phyloP scores from a whole-genome alignment of 2,888 invertebrate genomes.

The Patella depressa region DNA sequence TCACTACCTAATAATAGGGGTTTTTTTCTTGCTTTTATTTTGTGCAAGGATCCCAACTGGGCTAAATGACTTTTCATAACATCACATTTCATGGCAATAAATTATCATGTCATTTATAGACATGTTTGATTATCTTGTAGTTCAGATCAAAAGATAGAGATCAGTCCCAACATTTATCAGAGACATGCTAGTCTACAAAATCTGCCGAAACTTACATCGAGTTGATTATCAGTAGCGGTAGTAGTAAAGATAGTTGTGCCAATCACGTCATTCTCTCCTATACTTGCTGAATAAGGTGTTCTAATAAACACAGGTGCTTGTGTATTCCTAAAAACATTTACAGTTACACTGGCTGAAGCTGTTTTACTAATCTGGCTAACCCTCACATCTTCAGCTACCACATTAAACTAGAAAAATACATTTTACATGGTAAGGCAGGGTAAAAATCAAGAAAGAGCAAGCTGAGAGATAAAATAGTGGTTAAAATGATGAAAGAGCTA shows the following conservation, averaged over 20 bases:
- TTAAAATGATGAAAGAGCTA: too few relatives aligned
- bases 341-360: constrained; percentile 47
- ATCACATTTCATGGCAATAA: too few relatives aligned
- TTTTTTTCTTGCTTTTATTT: too few relatives aligned
- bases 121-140: too few relatives aligned
- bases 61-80: too few relatives aligned
- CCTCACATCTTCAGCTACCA: constrained; percentile 50
- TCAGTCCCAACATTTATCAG: too few relatives aligned
- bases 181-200: not conserved
- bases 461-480: too few relatives aligned
- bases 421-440: not conserved
- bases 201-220: constrained; percentile 41
- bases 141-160: too few relatives aligned
- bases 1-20: too few relatives aligned
- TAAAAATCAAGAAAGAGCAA: too few relatives aligned
- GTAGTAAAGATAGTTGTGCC: constrained; percentile 46
- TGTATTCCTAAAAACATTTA: constrained; percentile 53
- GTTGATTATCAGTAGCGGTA: constrained; percentile 52
- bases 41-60: too few relatives aligned
- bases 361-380: constrained; percentile 43
- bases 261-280: constrained; percentile 47
- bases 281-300: constrained; percentile 38
- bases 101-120: too few relatives aligned
- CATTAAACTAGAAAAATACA: not conserved
- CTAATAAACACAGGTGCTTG: constrained; percentile 50